A percentile compares a stretch with the other conserved stretches of the same genome.
Conservation (phyloP, 1,140 invertebrate species). For the Drosophila saltans region DNA sequence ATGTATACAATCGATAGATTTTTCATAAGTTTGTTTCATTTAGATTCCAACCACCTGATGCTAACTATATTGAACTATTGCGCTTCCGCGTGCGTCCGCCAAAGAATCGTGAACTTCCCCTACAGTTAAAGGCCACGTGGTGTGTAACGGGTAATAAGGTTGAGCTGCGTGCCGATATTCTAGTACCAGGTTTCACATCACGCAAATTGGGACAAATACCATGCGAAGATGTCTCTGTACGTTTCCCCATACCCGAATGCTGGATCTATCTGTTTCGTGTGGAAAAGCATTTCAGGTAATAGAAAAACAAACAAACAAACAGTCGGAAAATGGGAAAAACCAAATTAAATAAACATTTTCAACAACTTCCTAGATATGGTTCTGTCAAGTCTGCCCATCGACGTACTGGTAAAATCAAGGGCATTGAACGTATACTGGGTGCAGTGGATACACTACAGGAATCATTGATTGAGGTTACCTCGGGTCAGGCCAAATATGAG, state of each 20-base stretch:
- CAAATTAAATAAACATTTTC: background rate
- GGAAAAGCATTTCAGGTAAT: conserved; percentile 97
- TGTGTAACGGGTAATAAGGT: conserved; percentile 94
- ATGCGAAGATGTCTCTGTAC: conserved; percentile 98
- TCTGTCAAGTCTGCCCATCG: conserved; percentile 97
- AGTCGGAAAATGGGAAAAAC: no score
- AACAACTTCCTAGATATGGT: conserved; percentile 86
- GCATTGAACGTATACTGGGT: conserved; percentile 96
- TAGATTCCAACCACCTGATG: conserved; percentile 99
- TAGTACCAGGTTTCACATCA: conserved; percentile 98
- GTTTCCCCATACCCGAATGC: conserved; percentile 98
- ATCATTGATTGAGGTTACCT: conserved; percentile 98
- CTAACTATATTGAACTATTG: conserved; percentile 98
- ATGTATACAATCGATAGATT: no score
- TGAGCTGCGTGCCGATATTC: conserved; percentile 95
- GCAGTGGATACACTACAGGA: conserved; percentile 95
- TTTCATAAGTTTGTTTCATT: background rate
- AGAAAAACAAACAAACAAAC: no score
- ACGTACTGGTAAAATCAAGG: conserved; percentile 96
- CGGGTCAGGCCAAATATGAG: conserved; percentile 99
- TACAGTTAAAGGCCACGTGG: conserved; percentile 95
- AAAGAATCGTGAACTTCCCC: conserved; percentile 97
- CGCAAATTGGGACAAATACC: conserved; percentile 97
- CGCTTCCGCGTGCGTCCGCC: conserved; percentile 98
- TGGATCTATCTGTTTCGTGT: conserved; percentile 99